Evolutionary conservation across 2,888 invertebrate species (phyloP).

Genomic region (Cosmorhoe ocellata): DNA sequence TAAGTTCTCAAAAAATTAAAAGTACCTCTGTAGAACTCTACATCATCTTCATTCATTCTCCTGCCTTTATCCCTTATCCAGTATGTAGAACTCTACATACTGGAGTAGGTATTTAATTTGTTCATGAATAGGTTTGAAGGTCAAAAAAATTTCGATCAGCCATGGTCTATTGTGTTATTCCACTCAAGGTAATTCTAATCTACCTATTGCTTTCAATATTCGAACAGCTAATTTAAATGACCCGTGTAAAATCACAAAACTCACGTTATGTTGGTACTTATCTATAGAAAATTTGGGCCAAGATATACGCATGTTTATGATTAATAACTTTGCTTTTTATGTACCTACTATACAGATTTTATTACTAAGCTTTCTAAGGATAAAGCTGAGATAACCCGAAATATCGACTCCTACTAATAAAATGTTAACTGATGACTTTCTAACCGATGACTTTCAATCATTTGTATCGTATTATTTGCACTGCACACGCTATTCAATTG

Average conservation of each 20-base stretch:
- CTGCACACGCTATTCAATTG: constrained; percentile 1
- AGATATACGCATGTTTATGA: too few species aligned
- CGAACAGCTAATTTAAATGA: constrained; percentile 4
- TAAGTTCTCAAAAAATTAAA: too few species aligned
- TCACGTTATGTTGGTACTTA: constrained; percentile 10
- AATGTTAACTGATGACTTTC: too few species aligned
- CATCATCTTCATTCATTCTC: too few species aligned
- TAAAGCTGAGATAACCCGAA: too few species aligned
- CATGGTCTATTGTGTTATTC: background rate
- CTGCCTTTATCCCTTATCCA: too few species aligned
- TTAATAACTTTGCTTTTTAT: too few species aligned
- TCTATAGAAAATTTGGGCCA: background rate
- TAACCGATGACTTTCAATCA: background rate
- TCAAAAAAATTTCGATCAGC: constrained; percentile 1
- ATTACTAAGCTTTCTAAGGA: too few species aligned
- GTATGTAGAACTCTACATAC: background rate
- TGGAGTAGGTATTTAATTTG: too few species aligned
- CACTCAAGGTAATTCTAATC: constrained; percentile 10
- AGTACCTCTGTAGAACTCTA: too few species aligned
- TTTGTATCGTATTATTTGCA: background rate
- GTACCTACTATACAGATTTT: too few species aligned
- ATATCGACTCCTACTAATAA: too few species aligned
- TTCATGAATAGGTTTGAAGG: background rate
- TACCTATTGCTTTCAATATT: constrained; percentile 6
- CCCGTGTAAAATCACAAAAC: constrained; percentile 9